Evolutionary conservation across 2,113 vertebrate species (phyloP).

Genomic region (Peromyscus leucopus): DNA sequence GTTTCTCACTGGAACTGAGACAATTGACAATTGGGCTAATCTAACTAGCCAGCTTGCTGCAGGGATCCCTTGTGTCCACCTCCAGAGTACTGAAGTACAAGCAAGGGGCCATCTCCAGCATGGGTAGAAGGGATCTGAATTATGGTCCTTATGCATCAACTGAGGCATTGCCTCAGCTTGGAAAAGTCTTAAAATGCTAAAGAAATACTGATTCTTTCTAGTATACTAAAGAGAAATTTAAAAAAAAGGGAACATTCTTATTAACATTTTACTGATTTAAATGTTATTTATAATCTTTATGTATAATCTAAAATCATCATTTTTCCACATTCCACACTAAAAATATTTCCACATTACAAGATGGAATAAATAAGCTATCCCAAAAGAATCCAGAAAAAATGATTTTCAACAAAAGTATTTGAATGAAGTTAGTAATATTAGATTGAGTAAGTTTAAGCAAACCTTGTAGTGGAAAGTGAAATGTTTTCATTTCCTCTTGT

Average conservation of each 20-base stretch:
- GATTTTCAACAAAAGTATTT: conserved; percentile 14
- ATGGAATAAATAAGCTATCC: conserved; percentile 16
- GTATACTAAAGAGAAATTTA: conserved; percentile 21
- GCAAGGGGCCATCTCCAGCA: background rate
- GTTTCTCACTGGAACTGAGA: background rate
- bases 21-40: background rate
- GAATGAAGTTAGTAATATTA: conserved; percentile 42
- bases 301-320: conserved; percentile 15
- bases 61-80: background rate
- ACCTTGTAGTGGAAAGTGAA: conserved; percentile 88
- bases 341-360: conserved; percentile 12
- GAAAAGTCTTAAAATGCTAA: conserved; percentile 26
- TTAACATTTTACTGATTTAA: background rate
- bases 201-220: conserved; percentile 7
- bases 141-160: background rate
- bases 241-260: background rate
- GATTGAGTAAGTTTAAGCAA: conserved; percentile 49
- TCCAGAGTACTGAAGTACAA: background rate
- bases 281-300: background rate
- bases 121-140: background rate
- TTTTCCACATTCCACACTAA: conserved; percentile 18
- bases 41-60: background rate
- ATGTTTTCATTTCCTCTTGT: conserved; percentile 85
- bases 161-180: background rate
- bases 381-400: conserved; percentile 56